Base-by-base conservation (phyloP, 2,888 invertebrate species). In the Standfussiana lucernea region DNA sequence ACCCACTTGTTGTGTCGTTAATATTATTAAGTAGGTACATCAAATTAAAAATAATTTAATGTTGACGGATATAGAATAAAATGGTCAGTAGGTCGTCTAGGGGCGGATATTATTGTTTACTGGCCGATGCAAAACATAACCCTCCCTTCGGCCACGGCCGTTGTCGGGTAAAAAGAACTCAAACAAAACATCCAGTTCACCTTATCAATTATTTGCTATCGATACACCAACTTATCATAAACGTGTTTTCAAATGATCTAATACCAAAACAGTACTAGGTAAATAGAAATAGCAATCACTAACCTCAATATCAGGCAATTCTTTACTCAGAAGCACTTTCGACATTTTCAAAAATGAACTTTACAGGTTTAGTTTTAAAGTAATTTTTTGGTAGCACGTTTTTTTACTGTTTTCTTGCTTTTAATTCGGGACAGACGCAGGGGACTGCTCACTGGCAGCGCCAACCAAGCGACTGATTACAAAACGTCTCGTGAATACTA, bases 261-360 rank as follows among this genome's bases (percentile, higher is more conserved):
- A 40, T 0, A 71, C 37, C 35, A 82, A 66, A 65, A 84, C 45
- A 78, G 56, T 50, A 67, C 11, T 40, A 62, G 11, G 47, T 69
- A 83, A 83, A 78, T 67, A 78, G 7, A 71, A 77, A 71, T 61
- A 77, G 6, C 42, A 71, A 59, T 35, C 53, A 96, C 97, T 96
- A 94, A 98, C 98, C 97, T 98, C 98, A 90, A 98, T 98, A 93
- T 98, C 98, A 4, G 98, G 98, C 80, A 98, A 91, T 91, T 98
- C 98, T 90, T 97, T 98, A 93, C 98, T 98, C 70, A 98, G 88
- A 84, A 97, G 85, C 80, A 94, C 94, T 89, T 97, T 97, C 73
- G 97, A 93, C 97, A 97, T 96, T 72, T 86, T 93, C 28, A 84
- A 89, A 88, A 77, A 83, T 77, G 61, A 85, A 75, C 77, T 70